Evolutionary conservation across 2,113 vertebrate genomes (phyloP).

Genomic region (Mormyrus iriodes): DNA sequence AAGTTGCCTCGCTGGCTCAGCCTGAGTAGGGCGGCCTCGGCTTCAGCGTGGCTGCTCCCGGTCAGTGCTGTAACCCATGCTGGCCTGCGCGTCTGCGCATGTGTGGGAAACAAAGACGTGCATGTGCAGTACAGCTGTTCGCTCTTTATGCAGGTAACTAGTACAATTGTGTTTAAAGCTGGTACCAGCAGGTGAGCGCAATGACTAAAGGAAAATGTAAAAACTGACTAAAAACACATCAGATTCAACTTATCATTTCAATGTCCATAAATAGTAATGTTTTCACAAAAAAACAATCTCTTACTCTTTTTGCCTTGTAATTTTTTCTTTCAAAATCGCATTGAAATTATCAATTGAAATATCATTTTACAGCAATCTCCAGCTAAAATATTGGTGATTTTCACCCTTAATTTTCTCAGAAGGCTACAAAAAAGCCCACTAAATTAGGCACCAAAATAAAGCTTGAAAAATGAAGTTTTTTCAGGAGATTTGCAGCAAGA

Average conservation of each 20-base stretch:
- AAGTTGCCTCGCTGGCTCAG: conserved; percentile 60
- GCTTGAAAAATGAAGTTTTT: background rate
- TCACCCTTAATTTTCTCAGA: background rate
- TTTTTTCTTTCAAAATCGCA: background rate
- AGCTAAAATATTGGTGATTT: background rate
- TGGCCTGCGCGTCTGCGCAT: conserved; percentile 29
- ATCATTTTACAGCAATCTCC: background rate
- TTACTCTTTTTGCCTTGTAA: background rate
- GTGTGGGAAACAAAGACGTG: conserved; percentile 48
- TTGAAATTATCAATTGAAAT: background rate
- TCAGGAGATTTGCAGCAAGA: background rate
- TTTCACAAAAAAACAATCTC: background rate
- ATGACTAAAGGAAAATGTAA: background rate
- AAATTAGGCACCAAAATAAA: background rate
- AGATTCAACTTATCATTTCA: background rate
- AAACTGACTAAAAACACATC: background rate
- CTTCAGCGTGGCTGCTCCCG: conserved; percentile 41
- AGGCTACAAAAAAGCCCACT: background rate
- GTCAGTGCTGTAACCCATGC: conserved; percentile 45
- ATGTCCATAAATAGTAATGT: background rate
- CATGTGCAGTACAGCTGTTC: background rate
- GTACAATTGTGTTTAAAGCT: background rate
- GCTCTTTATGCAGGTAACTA: background rate
- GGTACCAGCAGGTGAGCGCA: background rate
- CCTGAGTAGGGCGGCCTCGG: conserved; percentile 44